Percentiles rank a stretch among this genome's conserved stretches.
Evolutionary conservation across 2,888 invertebrate species (phyloP).

Genomic region (Flexamia atlantica): DNA sequence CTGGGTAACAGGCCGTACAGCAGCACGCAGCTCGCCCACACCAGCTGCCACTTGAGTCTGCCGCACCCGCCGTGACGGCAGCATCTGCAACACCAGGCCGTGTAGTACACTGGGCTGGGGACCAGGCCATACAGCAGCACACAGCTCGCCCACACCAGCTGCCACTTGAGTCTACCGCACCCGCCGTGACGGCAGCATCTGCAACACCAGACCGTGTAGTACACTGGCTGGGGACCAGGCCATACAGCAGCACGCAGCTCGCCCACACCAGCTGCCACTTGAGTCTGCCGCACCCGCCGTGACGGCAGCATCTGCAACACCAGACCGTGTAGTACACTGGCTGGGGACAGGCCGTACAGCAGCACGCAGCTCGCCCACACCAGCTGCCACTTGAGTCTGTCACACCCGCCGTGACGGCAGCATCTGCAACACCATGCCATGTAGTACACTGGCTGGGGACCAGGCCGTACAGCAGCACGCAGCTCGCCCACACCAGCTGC

Average conservation of each 20-base stretch:
- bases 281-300: constrained; percentile 60
- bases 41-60: no score
- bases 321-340: no score
- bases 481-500: no score
- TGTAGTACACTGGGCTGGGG: background rate
- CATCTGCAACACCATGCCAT: constrained; percentile 51
- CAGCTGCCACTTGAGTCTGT: constrained; percentile 63
- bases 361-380: constrained; percentile 68
- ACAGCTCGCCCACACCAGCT: constrained; percentile 66
- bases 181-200: constrained; percentile 58
- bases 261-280: constrained; percentile 67
- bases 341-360: constrained; percentile 65
- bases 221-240: no score
- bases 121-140: constrained; percentile 68
- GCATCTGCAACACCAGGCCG: no score
- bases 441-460: no score
- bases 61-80: no score
- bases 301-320: constrained; percentile 56
- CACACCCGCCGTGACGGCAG: constrained; percentile 60
- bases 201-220: background rate
- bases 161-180: constrained; percentile 64
- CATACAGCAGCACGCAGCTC: constrained; percentile 67
- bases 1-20: no score
- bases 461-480: no score
- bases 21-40: no score